Percentiles rank a stretch among this genome's conserved stretches.
Conservation (phyloP, 2,888 invertebrate genomes). For the Monoplex corrugatus region DNA sequence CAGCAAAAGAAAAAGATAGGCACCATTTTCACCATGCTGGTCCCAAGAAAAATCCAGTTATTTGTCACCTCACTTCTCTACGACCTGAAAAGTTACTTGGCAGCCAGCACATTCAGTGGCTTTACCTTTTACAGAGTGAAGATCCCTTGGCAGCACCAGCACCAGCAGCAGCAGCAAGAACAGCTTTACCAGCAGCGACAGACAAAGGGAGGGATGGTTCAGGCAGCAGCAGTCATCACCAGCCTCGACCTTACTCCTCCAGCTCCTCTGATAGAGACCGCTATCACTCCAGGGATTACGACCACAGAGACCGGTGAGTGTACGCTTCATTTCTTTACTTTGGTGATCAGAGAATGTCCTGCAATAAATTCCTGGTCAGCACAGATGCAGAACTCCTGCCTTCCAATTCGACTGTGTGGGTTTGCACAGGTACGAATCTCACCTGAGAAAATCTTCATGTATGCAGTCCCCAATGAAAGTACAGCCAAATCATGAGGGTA, state of each 20-base stretch:
- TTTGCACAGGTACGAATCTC: no score
- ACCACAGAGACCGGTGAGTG: constrained; percentile 34
- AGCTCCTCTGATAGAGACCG: constrained; percentile 7
- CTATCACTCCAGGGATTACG: background rate
- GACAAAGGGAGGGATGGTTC: background rate
- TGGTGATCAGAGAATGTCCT: no score
- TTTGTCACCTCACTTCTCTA: no score
- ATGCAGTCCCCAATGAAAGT: no score
- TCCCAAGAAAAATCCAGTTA: no score
- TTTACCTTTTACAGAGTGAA: background rate
- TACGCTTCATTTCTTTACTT: background rate
- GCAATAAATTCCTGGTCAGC: no score
- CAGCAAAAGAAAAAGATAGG: no score
- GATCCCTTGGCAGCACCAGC: background rate
- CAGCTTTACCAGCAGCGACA: background rate
- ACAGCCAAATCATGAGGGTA: background rate
- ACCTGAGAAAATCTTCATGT: no score
- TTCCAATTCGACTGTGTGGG: no score
- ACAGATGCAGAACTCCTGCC: no score
- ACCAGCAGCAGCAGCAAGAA: background rate
- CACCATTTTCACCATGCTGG: no score
- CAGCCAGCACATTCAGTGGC: background rate
- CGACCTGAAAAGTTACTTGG: background rate
- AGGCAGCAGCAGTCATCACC: background rate
- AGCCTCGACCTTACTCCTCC: background rate